A percentile compares a stretch with the other conserved stretches of the same genome.
These are phyloP conservation scores for Pogonomyrmex californicus DNA, from an alignment of 1,140 invertebrate genomes.

Conservation along the genomic window DNA sequence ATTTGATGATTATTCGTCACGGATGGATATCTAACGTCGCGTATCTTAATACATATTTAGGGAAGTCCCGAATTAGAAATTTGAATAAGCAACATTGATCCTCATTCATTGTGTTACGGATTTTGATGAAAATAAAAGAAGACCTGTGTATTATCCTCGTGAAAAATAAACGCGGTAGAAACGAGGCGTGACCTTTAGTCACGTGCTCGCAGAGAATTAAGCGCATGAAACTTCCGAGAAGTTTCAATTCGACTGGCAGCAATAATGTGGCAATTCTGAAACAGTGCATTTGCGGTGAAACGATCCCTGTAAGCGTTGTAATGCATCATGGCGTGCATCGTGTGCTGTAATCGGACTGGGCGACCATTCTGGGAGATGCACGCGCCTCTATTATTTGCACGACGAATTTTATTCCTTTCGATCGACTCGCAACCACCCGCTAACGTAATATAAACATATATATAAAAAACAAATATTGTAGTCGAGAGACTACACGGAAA, in stretches of 20 bases:
- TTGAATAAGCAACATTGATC: background rate
- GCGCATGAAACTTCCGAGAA: slow-evolving; percentile 62
- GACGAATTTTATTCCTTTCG: slow-evolving; percentile 25
- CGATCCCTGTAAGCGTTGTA: slow-evolving; percentile 41
- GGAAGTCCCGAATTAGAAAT: background rate
- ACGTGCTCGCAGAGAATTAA: slow-evolving; percentile 42
- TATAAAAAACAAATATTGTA: background rate
- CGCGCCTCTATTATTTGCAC: slow-evolving; percentile 38
- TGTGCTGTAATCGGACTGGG: slow-evolving; percentile 27
- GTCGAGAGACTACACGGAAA: background rate
- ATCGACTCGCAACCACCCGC: background rate
- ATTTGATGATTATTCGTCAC: background rate
- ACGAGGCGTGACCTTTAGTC: slow-evolving; percentile 36
- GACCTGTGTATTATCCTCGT: background rate
- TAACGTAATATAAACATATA: background rate
- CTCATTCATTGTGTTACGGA: background rate
- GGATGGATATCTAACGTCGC: background rate
- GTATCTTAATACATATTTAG: background rate
- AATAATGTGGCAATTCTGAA: slow-evolving; percentile 29
- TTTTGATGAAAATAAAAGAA: background rate
- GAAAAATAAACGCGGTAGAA: background rate
- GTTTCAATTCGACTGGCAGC: slow-evolving; percentile 48
- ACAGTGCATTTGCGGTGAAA: slow-evolving; percentile 43
- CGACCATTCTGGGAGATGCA: background rate
- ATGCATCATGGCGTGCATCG: slow-evolving; percentile 54